Evolutionary conservation across 2,797 vertebrate species (phyloP), one percentile per base, ranked within the genome.

Genomic region (Fratercula arctica): DNA sequence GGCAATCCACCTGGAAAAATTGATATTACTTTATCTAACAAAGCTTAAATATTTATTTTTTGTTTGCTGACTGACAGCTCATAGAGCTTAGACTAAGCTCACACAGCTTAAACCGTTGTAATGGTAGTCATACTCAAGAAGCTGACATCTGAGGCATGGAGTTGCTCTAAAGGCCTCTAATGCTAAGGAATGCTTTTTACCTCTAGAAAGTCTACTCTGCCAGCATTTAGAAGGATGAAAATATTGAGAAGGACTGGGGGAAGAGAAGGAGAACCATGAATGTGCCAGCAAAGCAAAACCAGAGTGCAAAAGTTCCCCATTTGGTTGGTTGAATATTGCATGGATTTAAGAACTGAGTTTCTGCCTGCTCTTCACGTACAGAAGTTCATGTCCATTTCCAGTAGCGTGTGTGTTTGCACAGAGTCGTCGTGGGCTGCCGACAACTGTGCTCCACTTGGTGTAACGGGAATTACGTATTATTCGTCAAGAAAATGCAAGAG

Each of bases 21-120:
- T 1, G 0, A 9, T 92, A 76, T 46, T 63, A 43, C 25, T 51
- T 75, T 73, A 48, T 69, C 41, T 83, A 84, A 73, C 16, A 80
- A 83, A 86, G 57, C 31, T 86, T 91, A 84, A 85, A 66, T 92
- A n/a, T 75, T 89, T 89, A 26, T 53, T 76, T 90, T 67, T 93
- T 92, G 10, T 81, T 87, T 77, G 35, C 46, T 81, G 85, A 92
- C 31, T 77, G 85, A 17, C 21, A 64, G 33, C 13, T 95, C 6
- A 13, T 21, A 25, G 64, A 63, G 45, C 9, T 90, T 87, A 41
- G 50, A 35, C 2, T 18, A 45, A 89, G n/a, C 57, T 88, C 3
- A 13, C 51, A 11, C 12, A 59, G 33, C 25, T 87, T 84, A 45
- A 78, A 33, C 35, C 72, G 35, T 59, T 95, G 33, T 93, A 80